Base-by-base conservation (phyloP, 2,797 vertebrate species). In the Sebastes glaucus region DNA sequence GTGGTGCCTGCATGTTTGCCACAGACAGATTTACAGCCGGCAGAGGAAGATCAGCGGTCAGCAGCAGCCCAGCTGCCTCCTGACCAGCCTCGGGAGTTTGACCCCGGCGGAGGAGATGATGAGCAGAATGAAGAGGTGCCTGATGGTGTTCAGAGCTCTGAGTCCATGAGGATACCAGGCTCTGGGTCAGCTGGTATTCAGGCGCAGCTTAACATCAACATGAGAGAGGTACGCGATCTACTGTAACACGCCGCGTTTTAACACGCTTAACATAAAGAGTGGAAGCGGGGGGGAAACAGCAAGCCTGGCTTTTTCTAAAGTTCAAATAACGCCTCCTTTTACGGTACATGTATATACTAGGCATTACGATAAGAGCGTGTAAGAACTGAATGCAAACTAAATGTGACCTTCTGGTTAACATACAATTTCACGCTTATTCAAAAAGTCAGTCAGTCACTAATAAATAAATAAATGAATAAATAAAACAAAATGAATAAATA, bases 141-240 rank as follows among this genome's bases (percentile, higher is more conserved):
- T 9, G 57, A 65, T 49, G 42, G 18, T 0, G 5, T 63, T 60
- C 76, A 65, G 30, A 61, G 7, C 14, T 72, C 56, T 32, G 77
- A 75, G 16, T 27, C 18, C 28, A 53, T 70, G 57, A 88, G 80
- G 62, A 49, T 33, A 1, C 82, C 87, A 0, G 25, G 18, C 8
- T 63, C 60, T 13, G 35, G 57, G 14, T 81, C 87, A 6, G 22
- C 77, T 53, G 83, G 49, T 22, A 61, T 78, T 53, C 87, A 79
- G 25, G 35, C 38, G 25, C 82, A 61, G 25, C 61, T 74, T 2
- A n/a, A 77, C 53, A 33, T 77, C 63, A 30, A 23, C 67, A n/a
- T 10, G 1, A 76, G 20, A 68, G 59, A 89, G 91, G 94, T 94
- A 89, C 11, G 18, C 5, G 3, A 5, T 28, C 2, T 38, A 20